Evolutionary conservation across 2,888 invertebrate species (phyloP), one percentile per base, ranked within the genome.

Genomic region (Phortica okadai): DNA sequence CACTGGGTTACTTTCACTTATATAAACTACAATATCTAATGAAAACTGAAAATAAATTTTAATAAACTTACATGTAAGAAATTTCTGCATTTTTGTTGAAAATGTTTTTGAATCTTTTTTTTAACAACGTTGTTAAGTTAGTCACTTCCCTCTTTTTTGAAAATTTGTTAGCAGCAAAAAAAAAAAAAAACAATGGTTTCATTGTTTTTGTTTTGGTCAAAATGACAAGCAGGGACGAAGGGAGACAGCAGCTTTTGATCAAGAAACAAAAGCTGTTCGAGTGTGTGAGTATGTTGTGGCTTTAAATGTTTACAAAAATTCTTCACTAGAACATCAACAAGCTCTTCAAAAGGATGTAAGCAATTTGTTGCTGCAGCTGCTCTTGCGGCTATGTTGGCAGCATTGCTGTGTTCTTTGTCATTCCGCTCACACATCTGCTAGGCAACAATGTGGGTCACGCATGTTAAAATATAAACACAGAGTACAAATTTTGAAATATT

Each of bases 291-390:
- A 44, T 41, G 16, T 69, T 69, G 44, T 45, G 44, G 44, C 66
- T 66, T 66, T 42, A 66, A 66, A 41, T 66, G 66, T 66, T 66
- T 66, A 66, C 66, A 66, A 14, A 66, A 66, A 66, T 69, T 69
- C 50, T 16, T 69, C 50, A 69, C 45, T 69, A 64, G 45, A 21
- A 69, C 42, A 66, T 11, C 69, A 62, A 62, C 62, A 21, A 6
- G 66, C 45, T 69, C 16, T 69, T 69, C 45, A 69, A 69, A 69
- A 69, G 45, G 69, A 69, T 69, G 69, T 69, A 10, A 69, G 69
- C 50, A 69, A 69, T 69, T 69, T 69, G 69, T 44, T 50, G 45
- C 21, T 45, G 69, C 69, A 69, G 69, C 69, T 69, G 69, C 45
- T 69, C 33, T 50, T 14, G 1, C 6, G 50, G 14, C 50, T 11